A percentile compares a stretch with the other conserved stretches of the same genome.
These are phyloP conservation scores for Kuschelorhynchus macadamiae DNA, from an alignment of 2,888 invertebrate genomes.

Conservation along the genomic window DNA sequence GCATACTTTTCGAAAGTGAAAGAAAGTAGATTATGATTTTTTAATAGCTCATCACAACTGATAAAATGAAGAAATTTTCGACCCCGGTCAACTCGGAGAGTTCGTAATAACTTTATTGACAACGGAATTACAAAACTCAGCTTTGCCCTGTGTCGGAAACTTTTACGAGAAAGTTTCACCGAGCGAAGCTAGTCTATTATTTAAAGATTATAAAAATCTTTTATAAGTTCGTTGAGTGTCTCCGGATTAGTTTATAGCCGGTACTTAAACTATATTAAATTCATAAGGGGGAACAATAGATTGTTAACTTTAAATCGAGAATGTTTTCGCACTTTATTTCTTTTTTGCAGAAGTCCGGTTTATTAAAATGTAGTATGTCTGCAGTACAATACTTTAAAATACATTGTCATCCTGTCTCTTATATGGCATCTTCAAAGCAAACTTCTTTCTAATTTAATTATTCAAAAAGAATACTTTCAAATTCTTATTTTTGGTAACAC, in stretches of 20 bases:
- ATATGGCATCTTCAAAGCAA: no score
- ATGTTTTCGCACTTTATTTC: constrained; percentile 6
- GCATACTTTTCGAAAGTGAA: no score
- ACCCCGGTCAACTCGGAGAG: constrained; percentile 3
- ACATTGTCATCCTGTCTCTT: no score
- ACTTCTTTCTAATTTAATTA: no score
- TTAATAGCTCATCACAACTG: no score
- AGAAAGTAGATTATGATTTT: no score
- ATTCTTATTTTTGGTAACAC: no score
- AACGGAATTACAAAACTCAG: constrained; percentile 25
- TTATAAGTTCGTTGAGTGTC: constrained; percentile 33
- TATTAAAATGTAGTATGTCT: not conserved
- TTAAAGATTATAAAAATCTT: constrained; percentile 39
- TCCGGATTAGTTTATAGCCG: constrained; percentile 32
- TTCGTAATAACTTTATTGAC: constrained; percentile 32
- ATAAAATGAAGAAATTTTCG: no score
- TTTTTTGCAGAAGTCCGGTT: not conserved
- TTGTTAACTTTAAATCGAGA: constrained; percentile 4
- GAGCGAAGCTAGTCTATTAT: constrained; percentile 30
- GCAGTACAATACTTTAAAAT: no score
- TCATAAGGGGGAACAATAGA: constrained; percentile 17
- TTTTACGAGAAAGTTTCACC: constrained; percentile 27
- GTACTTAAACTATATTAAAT: constrained; percentile 37
- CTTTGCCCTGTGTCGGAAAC: constrained; percentile 15
- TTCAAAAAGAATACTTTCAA: no score